A percentile compares a stretch with the other conserved stretches of the same genome.
These are phyloP conservation scores for Nasonia oneida DNA, from an alignment of 2,888 invertebrate species.

Conservation along the genomic window DNA sequence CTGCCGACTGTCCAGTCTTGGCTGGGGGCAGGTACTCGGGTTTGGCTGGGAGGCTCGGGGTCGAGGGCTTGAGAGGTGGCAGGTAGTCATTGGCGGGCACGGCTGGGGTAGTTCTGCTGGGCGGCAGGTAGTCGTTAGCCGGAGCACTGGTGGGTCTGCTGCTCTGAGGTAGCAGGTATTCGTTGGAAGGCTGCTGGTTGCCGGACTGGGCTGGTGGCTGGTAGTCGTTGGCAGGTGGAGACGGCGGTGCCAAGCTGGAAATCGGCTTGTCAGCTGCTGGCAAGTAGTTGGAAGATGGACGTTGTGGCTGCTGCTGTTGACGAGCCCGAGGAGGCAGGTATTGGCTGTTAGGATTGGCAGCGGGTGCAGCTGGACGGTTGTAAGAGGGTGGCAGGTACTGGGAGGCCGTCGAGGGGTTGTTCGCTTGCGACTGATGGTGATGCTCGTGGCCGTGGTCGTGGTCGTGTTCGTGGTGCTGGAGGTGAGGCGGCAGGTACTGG, in stretches of 20 bases:
- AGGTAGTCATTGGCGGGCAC: constrained; percentile 15
- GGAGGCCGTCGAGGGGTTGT: constrained; percentile 1
- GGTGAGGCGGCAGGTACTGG: constrained; percentile 56
- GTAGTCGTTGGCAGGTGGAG: constrained; percentile 63
- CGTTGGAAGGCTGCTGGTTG: constrained; percentile 25
- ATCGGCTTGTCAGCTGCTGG: constrained; percentile 73
- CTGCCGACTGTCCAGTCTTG: constrained; percentile 6
- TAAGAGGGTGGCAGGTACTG: constrained; percentile 62
- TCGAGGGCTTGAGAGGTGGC: neutral
- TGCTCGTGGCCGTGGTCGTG: constrained; percentile 27
- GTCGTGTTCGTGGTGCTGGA: neutral
- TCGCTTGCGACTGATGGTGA: neutral
- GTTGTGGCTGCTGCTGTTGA: constrained; percentile 54
- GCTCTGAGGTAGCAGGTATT: constrained; percentile 22
- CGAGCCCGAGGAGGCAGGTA: constrained; percentile 58
- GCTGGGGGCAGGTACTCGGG: constrained; percentile 34
- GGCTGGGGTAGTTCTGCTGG: neutral
- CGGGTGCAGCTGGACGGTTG: constrained; percentile 10
- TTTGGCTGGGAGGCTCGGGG: neutral
- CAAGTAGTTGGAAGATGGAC: constrained; percentile 78
- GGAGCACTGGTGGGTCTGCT: neutral
- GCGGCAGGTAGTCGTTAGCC: neutral
- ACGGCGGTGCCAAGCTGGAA: constrained; percentile 26
- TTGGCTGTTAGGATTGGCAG: constrained; percentile 51
- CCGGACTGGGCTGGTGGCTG: constrained; percentile 56